Evolutionary conservation across 2,888 invertebrate genomes (phyloP).

Genomic region (Xestia ashworthii): DNA sequence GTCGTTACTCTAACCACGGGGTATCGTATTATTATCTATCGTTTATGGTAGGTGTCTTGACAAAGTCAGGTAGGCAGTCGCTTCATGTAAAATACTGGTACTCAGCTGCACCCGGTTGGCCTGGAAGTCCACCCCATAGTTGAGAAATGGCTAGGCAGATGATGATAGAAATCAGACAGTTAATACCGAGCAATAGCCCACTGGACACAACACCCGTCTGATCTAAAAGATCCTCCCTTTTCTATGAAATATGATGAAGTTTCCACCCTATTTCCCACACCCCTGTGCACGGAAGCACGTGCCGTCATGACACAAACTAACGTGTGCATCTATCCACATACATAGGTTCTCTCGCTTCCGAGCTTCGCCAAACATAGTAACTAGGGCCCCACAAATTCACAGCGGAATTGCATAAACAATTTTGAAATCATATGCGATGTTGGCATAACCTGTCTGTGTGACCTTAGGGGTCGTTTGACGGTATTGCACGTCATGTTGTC

Average conservation of each 20-base stretch:
- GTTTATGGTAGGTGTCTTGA: background rate
- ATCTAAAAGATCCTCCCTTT: background rate
- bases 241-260: too few relatives aligned
- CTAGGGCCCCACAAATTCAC: constrained; percentile 16
- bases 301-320: constrained; percentile 11
- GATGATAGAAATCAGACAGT: background rate
- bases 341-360: background rate
- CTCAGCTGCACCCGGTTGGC: background rate
- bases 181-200: background rate
- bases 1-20: background rate
- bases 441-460: constrained; percentile 37
- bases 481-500: constrained; percentile 36
- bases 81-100: background rate
- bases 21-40: background rate
- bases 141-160: background rate
- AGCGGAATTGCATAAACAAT: constrained; percentile 36
- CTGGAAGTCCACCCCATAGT: background rate
- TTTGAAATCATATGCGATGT: constrained; percentile 44
- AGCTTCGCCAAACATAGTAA: constrained; percentile 21
- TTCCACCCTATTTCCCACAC: constrained; percentile 2
- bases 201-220: background rate
- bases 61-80: background rate
- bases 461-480: constrained; percentile 41
- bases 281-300: constrained; percentile 25
- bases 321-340: background rate